Percentiles rank a stretch among this genome's conserved stretches.
Conservation (phyloP, 2,888 invertebrate species). For the Hemaris fuciformis region DNA sequence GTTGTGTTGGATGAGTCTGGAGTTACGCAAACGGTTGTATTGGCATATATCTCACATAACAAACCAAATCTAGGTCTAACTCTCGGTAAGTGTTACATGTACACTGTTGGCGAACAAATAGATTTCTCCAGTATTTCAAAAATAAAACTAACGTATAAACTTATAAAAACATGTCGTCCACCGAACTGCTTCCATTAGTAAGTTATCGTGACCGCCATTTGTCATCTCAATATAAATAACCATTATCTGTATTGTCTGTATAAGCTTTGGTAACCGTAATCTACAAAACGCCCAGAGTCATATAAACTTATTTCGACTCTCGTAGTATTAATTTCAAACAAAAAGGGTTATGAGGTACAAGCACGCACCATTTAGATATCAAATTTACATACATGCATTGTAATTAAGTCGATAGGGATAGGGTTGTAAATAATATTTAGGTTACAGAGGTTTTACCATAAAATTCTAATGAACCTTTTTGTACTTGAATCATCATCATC, state of each 20-base stretch:
- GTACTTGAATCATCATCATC: neutral
- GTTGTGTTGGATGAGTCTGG: conserved; percentile 5
- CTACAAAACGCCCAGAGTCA: neutral
- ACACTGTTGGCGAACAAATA: too few species aligned
- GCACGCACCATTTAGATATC: neutral
- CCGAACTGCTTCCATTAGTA: too few species aligned
- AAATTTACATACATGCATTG: neutral
- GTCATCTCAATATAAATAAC: neutral
- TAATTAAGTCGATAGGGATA: neutral
- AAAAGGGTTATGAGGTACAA: neutral
- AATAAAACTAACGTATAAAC: too few species aligned
- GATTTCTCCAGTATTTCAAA: too few species aligned
- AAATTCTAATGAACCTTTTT: neutral
- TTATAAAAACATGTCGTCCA: too few species aligned
- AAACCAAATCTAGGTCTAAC: neutral
- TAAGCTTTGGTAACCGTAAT: neutral
- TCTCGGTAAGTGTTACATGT: neutral
- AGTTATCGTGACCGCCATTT: too few species aligned
- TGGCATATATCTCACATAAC: neutral
- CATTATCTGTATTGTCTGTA: neutral
- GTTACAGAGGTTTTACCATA: neutral
- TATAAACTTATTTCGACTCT: neutral
- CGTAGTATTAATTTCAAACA: neutral
- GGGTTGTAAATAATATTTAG: neutral
- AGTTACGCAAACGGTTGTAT: neutral